Conservation (phyloP, 64 coral and sea anemone genomes). For the Actinia equina region DNA sequence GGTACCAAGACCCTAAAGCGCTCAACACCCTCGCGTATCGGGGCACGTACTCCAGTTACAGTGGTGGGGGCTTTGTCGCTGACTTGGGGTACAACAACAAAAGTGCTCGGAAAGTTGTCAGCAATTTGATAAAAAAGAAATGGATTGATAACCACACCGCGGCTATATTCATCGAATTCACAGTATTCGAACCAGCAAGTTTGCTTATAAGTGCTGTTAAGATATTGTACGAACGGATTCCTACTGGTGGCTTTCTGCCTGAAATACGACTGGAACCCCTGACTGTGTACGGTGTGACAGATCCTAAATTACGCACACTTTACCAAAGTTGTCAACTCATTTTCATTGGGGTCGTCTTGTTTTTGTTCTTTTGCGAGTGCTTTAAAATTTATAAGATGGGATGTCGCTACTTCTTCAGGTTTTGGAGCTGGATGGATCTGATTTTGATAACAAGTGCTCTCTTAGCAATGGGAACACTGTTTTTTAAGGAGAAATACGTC, state of each 20-base stretch:
- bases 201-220: slow-evolving; percentile 57
- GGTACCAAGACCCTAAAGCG: slow-evolving; percentile 36
- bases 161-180: slow-evolving; percentile 64
- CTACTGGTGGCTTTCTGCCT: slow-evolving; percentile 36
- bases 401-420: slow-evolving; percentile 31
- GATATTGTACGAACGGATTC: slow-evolving; percentile 59
- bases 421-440: slow-evolving; percentile 74
- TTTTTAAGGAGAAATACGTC: slow-evolving; percentile 67
- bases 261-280: slow-evolving; percentile 34
- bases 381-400: slow-evolving; percentile 37
- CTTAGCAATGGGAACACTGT: slow-evolving; percentile 40
- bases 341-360: slow-evolving; percentile 50
- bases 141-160: slow-evolving; percentile 72
- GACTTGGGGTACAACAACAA: slow-evolving; percentile 73
- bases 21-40: slow-evolving; percentile 29
- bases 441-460: slow-evolving; percentile 48
- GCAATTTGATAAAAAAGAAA: slow-evolving; percentile 24
- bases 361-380: slow-evolving; percentile 42
- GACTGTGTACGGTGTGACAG: slow-evolving; percentile 54
- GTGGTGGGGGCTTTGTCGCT: slow-evolving; percentile 65
- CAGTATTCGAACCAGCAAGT: slow-evolving; percentile 57
- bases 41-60: slow-evolving; percentile 48
- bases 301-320: slow-evolving; percentile 28
- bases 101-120: slow-evolving; percentile 31
- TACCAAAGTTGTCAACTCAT: slow-evolving; percentile 69